A percentile compares a stretch with the other conserved stretches of the same genome.
phyloP scores from a whole-genome alignment of 1,140 invertebrate species.

The Protaetia brevitarsis region DNA sequence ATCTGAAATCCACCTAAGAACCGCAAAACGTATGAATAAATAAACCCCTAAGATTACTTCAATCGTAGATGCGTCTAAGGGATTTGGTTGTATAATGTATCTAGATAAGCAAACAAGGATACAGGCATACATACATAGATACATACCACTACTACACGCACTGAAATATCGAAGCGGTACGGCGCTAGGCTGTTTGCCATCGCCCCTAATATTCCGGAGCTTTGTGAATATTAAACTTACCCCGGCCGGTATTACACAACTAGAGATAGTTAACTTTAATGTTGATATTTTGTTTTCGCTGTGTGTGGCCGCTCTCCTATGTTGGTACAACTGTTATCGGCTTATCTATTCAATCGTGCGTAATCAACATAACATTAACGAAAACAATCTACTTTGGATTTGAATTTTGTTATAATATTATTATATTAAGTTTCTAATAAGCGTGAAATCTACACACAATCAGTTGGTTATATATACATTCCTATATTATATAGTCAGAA shows the following conservation, averaged over 20 bases:
- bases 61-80: slow-evolving; percentile 6
- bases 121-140: not conserved
- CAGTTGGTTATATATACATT: no score
- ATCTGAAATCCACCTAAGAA: not conserved
- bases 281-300: slow-evolving; percentile 11
- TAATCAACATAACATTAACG: slow-evolving; percentile 2
- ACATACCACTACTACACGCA: no score
- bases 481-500: no score
- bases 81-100: slow-evolving; percentile 17
- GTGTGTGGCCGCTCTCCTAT: no score
- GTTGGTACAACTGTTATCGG: slow-evolving; percentile 10
- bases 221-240: slow-evolving; percentile 24
- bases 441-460: no score
- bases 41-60: slow-evolving; percentile 3
- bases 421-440: no score
- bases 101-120: slow-evolving; percentile 21
- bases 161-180: slow-evolving; percentile 9
- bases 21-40: slow-evolving; percentile 6
- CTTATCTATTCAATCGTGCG: not conserved
- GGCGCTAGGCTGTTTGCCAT: slow-evolving; percentile 4
- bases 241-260: slow-evolving; percentile 14
- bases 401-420: no score
- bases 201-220: slow-evolving; percentile 20
- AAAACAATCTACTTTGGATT: not conserved
- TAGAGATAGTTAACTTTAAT: slow-evolving; percentile 14